phyloP scores from a whole-genome alignment of 1,140 invertebrate genomes.

The Drosophila sturtevanti region DNA sequence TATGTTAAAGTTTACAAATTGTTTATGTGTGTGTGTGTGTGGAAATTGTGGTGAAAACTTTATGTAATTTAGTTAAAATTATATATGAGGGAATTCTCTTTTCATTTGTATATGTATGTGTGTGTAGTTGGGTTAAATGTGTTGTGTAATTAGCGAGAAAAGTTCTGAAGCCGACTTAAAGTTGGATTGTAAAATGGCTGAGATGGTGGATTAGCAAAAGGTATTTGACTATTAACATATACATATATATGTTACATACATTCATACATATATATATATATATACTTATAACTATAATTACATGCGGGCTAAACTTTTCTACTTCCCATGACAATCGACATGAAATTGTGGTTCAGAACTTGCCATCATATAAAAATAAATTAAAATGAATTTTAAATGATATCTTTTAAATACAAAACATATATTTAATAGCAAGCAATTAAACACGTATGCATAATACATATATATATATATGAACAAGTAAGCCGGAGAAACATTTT shows the following conservation, averaged over 20 bases:
- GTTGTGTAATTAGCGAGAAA: slow-evolving; percentile 59
- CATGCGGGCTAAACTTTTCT: not conserved
- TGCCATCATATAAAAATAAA: not conserved
- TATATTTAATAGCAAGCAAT: too few species aligned
- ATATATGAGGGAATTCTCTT: not conserved
- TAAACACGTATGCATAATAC: too few species aligned
- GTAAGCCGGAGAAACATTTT: too few species aligned
- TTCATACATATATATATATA: too few species aligned
- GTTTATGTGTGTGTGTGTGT: slow-evolving; percentile 1
- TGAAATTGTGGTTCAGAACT: not conserved
- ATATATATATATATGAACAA: too few species aligned
- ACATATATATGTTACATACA: too few species aligned
- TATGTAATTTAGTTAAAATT: slow-evolving; percentile 50
- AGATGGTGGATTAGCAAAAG: slow-evolving; percentile 20
- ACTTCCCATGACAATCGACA: not conserved
- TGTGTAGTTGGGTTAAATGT: slow-evolving; percentile 27
- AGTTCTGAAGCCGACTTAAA: slow-evolving; percentile 38
- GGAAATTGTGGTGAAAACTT: slow-evolving; percentile 42
- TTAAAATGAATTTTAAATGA: too few species aligned
- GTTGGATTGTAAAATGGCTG: slow-evolving; percentile 20
- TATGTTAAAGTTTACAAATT: slow-evolving; percentile 37
- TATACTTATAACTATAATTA: not conserved
- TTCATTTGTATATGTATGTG: not conserved
- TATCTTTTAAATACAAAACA: too few species aligned
- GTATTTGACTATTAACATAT: not conserved